Evolutionary conservation across 2,888 invertebrate species (phyloP), one percentile per base, ranked within the genome.

Genomic region (Drosophila cognata): DNA sequence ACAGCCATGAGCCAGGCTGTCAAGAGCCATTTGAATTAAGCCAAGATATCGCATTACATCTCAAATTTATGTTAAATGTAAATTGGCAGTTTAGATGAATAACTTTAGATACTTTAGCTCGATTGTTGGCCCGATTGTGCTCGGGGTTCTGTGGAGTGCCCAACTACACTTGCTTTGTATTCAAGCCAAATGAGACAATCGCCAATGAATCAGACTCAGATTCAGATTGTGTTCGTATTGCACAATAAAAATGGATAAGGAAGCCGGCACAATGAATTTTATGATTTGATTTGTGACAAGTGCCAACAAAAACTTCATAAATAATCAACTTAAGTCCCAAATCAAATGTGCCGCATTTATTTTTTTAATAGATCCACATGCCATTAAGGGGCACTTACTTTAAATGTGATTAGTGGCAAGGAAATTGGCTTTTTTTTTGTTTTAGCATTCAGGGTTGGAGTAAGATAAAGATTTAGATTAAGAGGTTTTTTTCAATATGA

Each of bases 41-140:
- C 36, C 65, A 51, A 52, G 67, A 52, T 62, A 77, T 60, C 29
- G 53, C 57, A 66, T 64, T 33, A 71, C 55, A 58, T 55, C 58
- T 48, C 72, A 74, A 81, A 88, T 81, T 75, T 85, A 89, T 91
- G 91, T 57, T 88, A 74, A 88, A 76, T 74, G 76, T 68, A 70
- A 80, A 88, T 73, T 68, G 57, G 60, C 67, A 43, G 29, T 67
- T 64, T 35, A 71, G 68, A 63, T 69, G 57, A 53, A 67, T 76
- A 79, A 79, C 73, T 64, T 73, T 33, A 41, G 68, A 65, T 72
- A 63, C 64, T 64, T 21, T 63, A 41, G 25, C 63, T 48, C 67
- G 48, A 63, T 76, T 63, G 50, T 50, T 28, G 31, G 8, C 21
- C 41, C 0, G n/a, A 18, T 43, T 48, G 55, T 58, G 41, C 21